Percentiles rank a stretch among this genome's conserved stretches.
These are phyloP conservation scores for Rana temporaria DNA, from an alignment of 2,113 vertebrate genomes.

Conservation along the genomic window DNA sequence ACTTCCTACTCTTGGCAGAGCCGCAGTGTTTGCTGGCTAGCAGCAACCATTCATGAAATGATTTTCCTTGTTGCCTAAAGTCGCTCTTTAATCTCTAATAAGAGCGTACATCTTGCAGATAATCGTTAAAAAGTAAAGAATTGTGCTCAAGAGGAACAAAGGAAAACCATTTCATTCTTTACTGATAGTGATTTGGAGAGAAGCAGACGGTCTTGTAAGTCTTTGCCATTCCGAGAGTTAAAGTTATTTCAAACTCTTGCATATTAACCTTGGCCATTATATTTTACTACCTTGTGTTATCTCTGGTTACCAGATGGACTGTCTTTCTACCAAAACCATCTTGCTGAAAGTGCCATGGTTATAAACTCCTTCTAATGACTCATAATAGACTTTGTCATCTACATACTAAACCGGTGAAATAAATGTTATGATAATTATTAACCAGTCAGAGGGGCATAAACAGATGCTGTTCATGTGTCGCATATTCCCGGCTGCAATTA, in stretches of 20 bases:
- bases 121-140: constrained; percentile 51
- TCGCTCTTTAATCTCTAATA: constrained; percentile 14
- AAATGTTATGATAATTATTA: constrained; percentile 61
- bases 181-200: constrained; percentile 38
- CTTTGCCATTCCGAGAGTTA: constrained; percentile 16
- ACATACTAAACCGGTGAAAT: constrained; percentile 57
- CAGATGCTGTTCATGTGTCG: constrained; percentile 62
- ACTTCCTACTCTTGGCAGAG: too few relatives aligned
- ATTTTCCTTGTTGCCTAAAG: too few relatives aligned
- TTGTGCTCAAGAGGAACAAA: constrained; percentile 54
- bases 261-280: constrained; percentile 58
- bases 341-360: constrained; percentile 49
- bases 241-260: constrained; percentile 54
- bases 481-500: constrained; percentile 58
- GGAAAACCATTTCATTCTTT: constrained; percentile 47
- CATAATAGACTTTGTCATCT: constrained; percentile 60
- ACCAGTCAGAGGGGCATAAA: constrained; percentile 61
- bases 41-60: too few relatives aligned
- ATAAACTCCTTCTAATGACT: constrained; percentile 61
- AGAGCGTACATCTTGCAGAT: constrained; percentile 1
- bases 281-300: constrained; percentile 57
- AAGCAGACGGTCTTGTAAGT: constrained; percentile 46
- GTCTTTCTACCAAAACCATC: constrained; percentile 58
- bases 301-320: constrained; percentile 59
- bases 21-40: too few relatives aligned